These are phyloP conservation scores for Hermaeophaga mercurialis DNA, from an alignment of 2,888 invertebrate genomes.

Conservation along the genomic window DNA sequence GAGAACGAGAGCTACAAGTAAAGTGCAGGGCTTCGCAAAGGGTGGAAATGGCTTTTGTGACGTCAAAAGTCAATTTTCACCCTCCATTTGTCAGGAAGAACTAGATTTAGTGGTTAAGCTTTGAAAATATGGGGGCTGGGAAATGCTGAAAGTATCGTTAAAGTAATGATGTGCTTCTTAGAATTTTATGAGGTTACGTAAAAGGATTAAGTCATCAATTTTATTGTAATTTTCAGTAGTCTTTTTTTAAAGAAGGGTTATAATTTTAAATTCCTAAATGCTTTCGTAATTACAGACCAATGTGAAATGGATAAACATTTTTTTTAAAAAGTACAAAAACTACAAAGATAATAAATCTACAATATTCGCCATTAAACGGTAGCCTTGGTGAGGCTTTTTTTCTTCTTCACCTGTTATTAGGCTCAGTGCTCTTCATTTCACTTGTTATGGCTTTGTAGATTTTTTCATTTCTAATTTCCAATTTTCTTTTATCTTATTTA, in stretches of 20 bases:
- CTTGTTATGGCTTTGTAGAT: no score
- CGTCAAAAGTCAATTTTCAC: slow-evolving; percentile 57
- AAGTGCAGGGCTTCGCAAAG: slow-evolving; percentile 48
- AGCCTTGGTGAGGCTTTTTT: no score
- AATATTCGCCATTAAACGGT: no score
- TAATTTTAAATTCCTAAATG: no score
- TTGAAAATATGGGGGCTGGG: slow-evolving; percentile 45
- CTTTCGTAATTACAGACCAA: no score
- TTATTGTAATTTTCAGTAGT: neutral
- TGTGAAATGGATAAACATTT: no score
- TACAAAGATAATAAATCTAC: no score
- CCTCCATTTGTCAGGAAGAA: slow-evolving; percentile 55
- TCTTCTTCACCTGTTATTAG: no score
- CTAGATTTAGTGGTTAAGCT: slow-evolving; percentile 48
- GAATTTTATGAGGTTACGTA: neutral
- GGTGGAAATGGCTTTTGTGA: slow-evolving; percentile 51
- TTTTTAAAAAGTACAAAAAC: no score
- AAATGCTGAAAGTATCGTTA: slow-evolving; percentile 37
- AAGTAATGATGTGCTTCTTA: slow-evolving; percentile 35
- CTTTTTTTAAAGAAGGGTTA: neutral
- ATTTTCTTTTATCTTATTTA: no score
- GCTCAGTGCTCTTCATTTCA: no score
- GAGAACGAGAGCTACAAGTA: slow-evolving; percentile 45
- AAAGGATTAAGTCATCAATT: neutral
- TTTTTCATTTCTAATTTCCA: no score